phyloP scores from a whole-genome alignment of 1,140 invertebrate genomes.

The Drosophila nikananu region DNA sequence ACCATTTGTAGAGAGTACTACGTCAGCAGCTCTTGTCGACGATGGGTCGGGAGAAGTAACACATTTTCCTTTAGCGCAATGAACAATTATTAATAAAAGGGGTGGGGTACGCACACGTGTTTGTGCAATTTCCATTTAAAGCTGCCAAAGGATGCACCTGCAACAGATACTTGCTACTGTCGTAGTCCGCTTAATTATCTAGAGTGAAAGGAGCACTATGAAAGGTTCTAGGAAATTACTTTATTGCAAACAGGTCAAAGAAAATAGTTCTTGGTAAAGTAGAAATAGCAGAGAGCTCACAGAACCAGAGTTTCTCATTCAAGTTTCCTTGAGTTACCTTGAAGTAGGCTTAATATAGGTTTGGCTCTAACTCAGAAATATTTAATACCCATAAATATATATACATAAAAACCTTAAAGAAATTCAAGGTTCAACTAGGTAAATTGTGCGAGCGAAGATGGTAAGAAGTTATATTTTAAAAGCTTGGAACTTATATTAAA shows the following conservation, averaged over 20 bases:
- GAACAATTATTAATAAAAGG: conserved; percentile 26
- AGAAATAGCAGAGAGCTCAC: neutral
- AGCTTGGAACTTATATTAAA: neutral
- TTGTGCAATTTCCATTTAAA: neutral
- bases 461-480: neutral
- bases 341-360: neutral
- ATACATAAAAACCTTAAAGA: neutral
- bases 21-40: conserved; percentile 22
- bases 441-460: neutral
- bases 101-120: conserved; percentile 17
- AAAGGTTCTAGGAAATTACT: neutral
- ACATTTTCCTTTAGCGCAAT: conserved; percentile 34
- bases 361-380: neutral
- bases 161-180: neutral
- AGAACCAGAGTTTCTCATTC: neutral
- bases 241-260: neutral
- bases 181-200: conserved; percentile 8
- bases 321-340: neutral
- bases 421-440: neutral
- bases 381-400: neutral
- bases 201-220: neutral
- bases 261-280: neutral
- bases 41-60: conserved; percentile 8
- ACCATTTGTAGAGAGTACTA: conserved; percentile 12
- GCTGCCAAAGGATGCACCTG: conserved; percentile 2